phyloP scores from a whole-genome alignment of 2,113 vertebrate genomes.

The Seriola aureovittata region DNA sequence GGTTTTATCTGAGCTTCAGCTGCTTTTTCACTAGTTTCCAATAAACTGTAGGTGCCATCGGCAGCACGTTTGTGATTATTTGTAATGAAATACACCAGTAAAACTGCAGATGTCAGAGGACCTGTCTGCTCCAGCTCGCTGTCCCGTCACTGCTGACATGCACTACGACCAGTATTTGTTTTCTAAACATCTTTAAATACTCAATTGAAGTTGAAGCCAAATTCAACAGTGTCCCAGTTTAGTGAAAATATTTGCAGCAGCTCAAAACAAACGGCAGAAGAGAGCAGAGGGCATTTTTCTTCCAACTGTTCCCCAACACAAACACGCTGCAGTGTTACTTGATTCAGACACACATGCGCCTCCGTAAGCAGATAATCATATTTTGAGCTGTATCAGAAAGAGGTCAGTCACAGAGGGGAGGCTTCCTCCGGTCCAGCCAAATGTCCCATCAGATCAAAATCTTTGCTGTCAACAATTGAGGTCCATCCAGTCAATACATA shows the following conservation, averaged over 20 bases:
- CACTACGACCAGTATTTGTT: neutral
- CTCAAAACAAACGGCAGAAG: neutral
- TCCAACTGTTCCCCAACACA: neutral
- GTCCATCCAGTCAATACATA: neutral
- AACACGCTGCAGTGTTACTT: no score
- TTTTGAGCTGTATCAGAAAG: neutral
- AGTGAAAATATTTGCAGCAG: neutral
- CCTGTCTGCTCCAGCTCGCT: neutral
- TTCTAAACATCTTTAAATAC: neutral
- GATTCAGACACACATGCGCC: neutral
- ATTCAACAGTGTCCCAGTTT: neutral
- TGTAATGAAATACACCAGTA: neutral
- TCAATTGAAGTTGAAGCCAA: neutral
- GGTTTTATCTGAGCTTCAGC: slow-evolving; percentile 32
- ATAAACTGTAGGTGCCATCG: neutral
- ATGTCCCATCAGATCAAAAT: neutral
- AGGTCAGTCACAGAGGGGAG: neutral
- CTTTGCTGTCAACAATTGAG: neutral
- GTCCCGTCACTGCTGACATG: neutral
- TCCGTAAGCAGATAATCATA: no score
- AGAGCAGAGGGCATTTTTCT: neutral
- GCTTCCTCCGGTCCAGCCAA: neutral
- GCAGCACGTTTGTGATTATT: neutral
- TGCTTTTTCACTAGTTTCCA: slow-evolving; percentile 8
- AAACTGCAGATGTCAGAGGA: slow-evolving; percentile 1